Conservation (phyloP, 2,888 invertebrate species). For the Sisyra terminalis region DNA sequence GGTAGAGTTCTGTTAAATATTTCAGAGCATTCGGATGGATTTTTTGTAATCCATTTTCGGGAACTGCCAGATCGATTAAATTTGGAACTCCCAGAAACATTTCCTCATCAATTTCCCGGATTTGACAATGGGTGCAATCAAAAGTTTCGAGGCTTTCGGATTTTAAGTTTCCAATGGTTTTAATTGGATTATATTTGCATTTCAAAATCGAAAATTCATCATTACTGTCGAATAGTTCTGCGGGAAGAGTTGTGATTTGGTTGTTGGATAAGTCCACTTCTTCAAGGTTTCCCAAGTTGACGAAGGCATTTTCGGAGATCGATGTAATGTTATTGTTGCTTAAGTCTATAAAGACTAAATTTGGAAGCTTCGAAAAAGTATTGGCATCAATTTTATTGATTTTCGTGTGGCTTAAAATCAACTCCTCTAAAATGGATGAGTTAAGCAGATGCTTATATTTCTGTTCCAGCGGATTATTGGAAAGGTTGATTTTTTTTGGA, state of each 20-base stretch:
- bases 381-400: not conserved
- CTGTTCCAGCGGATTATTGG: not conserved
- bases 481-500: not conserved
- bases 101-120: not conserved
- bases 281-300: not conserved
- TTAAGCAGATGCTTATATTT: not conserved
- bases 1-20: not conserved
- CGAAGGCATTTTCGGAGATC: not conserved
- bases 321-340: not conserved
- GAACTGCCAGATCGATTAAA: not conserved
- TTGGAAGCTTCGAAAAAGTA: not conserved
- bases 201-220: not conserved
- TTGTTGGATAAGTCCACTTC: not conserved
- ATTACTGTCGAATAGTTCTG: not conserved
- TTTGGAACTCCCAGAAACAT: not conserved
- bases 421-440: not conserved
- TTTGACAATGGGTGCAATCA: not conserved
- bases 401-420: not conserved
- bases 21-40: not conserved
- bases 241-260: not conserved
- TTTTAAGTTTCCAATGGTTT: not conserved
- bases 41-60: not conserved
- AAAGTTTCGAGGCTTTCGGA: conserved; percentile 1
- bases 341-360: not conserved
- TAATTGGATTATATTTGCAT: not conserved